phyloP scores from a whole-genome alignment of 1,140 invertebrate species.

The Psilanteris sp. region DNA sequence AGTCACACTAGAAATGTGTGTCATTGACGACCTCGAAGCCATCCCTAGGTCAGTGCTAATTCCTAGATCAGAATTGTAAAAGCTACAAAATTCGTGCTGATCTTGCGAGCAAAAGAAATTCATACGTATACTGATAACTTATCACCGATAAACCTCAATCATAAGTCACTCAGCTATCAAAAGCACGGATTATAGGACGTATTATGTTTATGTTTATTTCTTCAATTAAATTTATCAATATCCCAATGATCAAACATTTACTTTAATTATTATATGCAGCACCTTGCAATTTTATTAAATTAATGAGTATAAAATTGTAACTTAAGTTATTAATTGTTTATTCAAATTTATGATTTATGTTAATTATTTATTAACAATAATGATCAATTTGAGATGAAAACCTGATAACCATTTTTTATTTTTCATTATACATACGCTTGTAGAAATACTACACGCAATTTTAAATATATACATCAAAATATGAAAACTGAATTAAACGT shows the following conservation, averaged over 20 bases:
- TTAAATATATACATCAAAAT: too few species aligned
- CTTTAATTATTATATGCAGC: too few species aligned
- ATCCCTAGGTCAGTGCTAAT: conserved; percentile 78
- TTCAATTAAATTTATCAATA: conserved; percentile 43
- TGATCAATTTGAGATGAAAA: too few species aligned
- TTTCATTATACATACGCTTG: too few species aligned
- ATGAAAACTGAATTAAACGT: too few species aligned
- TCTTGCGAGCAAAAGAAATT: conserved; percentile 41
- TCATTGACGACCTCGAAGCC: conserved; percentile 74
- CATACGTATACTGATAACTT: conserved; percentile 30
- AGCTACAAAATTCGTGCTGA: conserved; percentile 55
- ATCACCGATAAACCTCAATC: conserved; percentile 33
- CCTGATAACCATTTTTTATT: too few species aligned
- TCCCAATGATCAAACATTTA: conserved; percentile 26
- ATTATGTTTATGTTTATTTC: conserved; percentile 26
- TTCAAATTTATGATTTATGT: too few species aligned
- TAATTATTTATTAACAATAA: too few species aligned
- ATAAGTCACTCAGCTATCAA: conserved; percentile 47
- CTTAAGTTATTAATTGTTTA: too few species aligned
- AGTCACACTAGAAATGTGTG: conserved; percentile 69
- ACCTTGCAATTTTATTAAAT: too few species aligned
- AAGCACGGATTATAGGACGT: conserved; percentile 48
- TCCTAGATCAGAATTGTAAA: conserved; percentile 64
- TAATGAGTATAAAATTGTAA: too few species aligned
- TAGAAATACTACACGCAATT: too few species aligned